Evolutionary conservation across 2,113 vertebrate genomes (phyloP), one percentile per base, ranked within the genome.

Genomic region (Chloroceryle aenea): DNA sequence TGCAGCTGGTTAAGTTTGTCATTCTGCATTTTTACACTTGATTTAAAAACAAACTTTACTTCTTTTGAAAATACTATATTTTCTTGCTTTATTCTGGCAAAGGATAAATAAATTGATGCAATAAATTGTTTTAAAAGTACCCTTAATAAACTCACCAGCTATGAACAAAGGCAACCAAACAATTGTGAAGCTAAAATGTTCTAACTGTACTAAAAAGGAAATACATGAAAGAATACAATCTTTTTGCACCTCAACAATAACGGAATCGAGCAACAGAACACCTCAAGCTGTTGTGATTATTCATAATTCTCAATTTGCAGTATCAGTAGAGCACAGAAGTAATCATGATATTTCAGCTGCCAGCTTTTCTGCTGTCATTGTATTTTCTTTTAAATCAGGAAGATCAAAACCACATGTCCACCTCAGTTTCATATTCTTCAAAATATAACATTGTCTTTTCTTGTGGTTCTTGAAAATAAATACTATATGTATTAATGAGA

Each of bases 391-490:
- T 2, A 63, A 97, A 91, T 94, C 83, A 68, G 7, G 91, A 90
- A 61, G 67, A 93, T 96, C 9, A 90, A 80, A 97, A 96, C 95
- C 78, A 53, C 58, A 73, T n/a, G 55, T 87, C 82, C 85, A 93
- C 50, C 21, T 45, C 45, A 87, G 38, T 84, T 88, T 93, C 93
- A 88, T 66, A 32, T 77, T 81, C 64, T 93, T 93, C 18, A 94
- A 90, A 97, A 90, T 71, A 93, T 59, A 42, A 90, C 83, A 66
- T 30, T 79, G 45, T 83, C 69, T 95, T 61, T 90, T 90, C 76
- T 64, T 62, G 42, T 75, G 43, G 22, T 79, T 90, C 55, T 89
- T 95, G 14, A 87, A 97, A 97, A 97, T 87, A 25, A 96, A 64
- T 73, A 87, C 68, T 92, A 38, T 58, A 92, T 69, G 74, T 56